Percentiles rank a stretch among this genome's conserved stretches.
These are phyloP conservation scores for Coregonus clupeaformis DNA, from an alignment of 2,113 vertebrate species.

Conservation along the genomic window DNA sequence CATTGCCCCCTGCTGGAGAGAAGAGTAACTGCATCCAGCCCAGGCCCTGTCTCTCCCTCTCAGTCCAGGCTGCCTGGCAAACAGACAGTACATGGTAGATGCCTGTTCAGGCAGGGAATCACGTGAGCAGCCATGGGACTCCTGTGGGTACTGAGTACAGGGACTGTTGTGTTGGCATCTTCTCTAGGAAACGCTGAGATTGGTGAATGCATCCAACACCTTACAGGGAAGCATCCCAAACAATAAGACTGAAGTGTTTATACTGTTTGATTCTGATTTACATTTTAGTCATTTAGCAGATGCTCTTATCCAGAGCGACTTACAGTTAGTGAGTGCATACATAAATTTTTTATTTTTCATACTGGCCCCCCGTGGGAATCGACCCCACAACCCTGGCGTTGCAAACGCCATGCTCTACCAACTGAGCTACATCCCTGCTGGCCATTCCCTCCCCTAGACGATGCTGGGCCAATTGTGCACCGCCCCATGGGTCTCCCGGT, in stretches of 20 bases:
- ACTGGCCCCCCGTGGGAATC: too few species aligned
- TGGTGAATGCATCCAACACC: background rate
- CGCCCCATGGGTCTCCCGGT: too few species aligned
- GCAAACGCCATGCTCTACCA: too few species aligned
- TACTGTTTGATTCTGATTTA: background rate
- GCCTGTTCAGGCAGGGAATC: background rate
- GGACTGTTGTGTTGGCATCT: slow-evolving; percentile 1
- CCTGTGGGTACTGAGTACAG: background rate
- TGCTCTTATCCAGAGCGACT: too few species aligned
- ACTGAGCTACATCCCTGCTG: too few species aligned
- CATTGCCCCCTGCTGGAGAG: slow-evolving; percentile 55
- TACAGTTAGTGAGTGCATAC: too few species aligned
- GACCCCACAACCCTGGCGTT: too few species aligned
- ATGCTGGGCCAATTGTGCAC: too few species aligned
- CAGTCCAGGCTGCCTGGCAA: slow-evolving; percentile 7
- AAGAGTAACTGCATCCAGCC: background rate
- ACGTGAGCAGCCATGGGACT: background rate
- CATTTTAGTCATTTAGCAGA: too few species aligned
- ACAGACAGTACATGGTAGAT: slow-evolving; percentile 3
- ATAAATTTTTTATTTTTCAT: too few species aligned
- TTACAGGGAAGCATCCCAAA: background rate
- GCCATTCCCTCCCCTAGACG: too few species aligned
- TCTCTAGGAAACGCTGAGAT: background rate
- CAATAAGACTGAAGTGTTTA: background rate
- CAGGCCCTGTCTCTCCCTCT: background rate